phyloP scores from a whole-genome alignment of 2,888 invertebrate genomes.

The Drosophila ezoana region DNA sequence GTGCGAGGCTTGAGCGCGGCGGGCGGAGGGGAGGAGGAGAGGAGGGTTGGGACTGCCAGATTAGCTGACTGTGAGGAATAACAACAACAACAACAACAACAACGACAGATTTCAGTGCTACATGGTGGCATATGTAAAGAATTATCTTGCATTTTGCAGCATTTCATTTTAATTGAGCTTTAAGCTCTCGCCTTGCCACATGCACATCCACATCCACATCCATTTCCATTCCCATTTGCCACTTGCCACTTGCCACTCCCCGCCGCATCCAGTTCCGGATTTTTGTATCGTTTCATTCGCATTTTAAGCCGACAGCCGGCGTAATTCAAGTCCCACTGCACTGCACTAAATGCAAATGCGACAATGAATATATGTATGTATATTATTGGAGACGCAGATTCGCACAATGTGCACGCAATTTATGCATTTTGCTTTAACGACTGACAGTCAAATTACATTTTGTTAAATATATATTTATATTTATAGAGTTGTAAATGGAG shows the following conservation, averaged over 20 bases:
- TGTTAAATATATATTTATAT: neutral
- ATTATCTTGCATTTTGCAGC: conserved; percentile 64
- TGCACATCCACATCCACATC: conserved; percentile 13
- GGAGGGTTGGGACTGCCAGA: conserved; percentile 58
- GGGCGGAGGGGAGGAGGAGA: too few species aligned
- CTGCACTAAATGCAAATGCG: conserved; percentile 48
- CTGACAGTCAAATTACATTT: conserved; percentile 5
- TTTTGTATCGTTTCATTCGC: conserved; percentile 30
- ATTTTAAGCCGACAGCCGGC: conserved; percentile 24
- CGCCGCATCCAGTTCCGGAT: neutral
- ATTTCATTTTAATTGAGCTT: conserved; percentile 66
- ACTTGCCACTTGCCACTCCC: too few species aligned
- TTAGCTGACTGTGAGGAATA: conserved; percentile 63
- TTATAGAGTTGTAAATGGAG: neutral
- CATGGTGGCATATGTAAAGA: conserved; percentile 44
- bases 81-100: conserved; percentile 29
- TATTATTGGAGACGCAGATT: neutral
- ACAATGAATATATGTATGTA: conserved; percentile 48
- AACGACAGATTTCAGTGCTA: conserved; percentile 38
- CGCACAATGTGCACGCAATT: conserved; percentile 29
- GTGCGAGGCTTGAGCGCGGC: conserved; percentile 18
- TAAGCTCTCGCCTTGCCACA: conserved; percentile 37
- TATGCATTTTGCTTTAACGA: conserved; percentile 14
- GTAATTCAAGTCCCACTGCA: conserved; percentile 3
- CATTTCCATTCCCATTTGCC: conserved; percentile 11